Percentiles rank a stretch among this genome's conserved stretches.
Conservation (phyloP, 2,888 invertebrate genomes). For the Nomada lathburiana region DNA sequence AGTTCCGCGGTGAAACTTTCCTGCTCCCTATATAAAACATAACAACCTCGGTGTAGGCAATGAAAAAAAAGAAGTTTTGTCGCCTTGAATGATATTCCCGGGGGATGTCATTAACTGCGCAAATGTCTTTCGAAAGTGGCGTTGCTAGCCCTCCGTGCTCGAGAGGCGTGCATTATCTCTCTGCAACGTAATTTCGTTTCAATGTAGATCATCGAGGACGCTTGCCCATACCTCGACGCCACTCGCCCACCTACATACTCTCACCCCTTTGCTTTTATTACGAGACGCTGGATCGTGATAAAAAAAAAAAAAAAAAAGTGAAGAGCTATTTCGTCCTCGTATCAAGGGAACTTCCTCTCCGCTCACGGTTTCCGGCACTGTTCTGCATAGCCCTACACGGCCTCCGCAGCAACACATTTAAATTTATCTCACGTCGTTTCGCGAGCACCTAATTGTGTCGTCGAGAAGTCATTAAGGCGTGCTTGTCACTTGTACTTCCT, state of each 20-base stretch:
- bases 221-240: conserved; percentile 27
- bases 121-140: conserved; percentile 67
- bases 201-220: conserved; percentile 69
- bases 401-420: conserved; percentile 56
- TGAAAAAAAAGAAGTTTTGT: conserved; percentile 46
- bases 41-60: conserved; percentile 20
- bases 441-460: conserved; percentile 68
- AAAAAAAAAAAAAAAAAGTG: conserved; percentile 38
- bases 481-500: conserved; percentile 54
- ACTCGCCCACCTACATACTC: conserved; percentile 53
- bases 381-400: conserved; percentile 21
- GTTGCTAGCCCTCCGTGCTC: conserved; percentile 40
- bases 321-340: conserved; percentile 63
- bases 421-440: conserved; percentile 72
- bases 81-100: conserved; percentile 46
- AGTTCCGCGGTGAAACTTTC: background rate
- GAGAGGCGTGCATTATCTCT: conserved; percentile 69
- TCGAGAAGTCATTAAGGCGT: conserved; percentile 68
- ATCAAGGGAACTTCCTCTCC: conserved; percentile 54
- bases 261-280: conserved; percentile 67
- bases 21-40: background rate
- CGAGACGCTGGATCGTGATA: conserved; percentile 62
- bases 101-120: conserved; percentile 64
- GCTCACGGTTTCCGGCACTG: conserved; percentile 38
- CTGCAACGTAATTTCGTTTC: conserved; percentile 70